Base-by-base conservation (phyloP, 2,888 invertebrate species). In the Tetheella fluctuosa region DNA sequence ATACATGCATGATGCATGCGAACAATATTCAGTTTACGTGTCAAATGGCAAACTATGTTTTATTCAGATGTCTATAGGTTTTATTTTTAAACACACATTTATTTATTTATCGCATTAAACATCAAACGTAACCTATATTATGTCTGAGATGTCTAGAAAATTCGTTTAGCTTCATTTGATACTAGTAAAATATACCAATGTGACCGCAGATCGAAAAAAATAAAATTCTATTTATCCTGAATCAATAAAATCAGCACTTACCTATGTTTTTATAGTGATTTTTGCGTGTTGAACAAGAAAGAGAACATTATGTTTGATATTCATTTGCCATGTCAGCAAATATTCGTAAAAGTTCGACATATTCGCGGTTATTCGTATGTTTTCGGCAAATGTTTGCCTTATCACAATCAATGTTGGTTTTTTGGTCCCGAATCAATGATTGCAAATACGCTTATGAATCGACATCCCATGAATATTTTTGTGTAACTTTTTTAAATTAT, bases 341-440 rank as follows among this genome's bases (percentile, higher is more conserved):
- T 10, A 48, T 48, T 20, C 20, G 17, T 10, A 1, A n/a, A 42
- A 42, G 42, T 17, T 39, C 13, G 15, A 15, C 37, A 42, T 17
- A 42, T 17, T 42, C 42, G 42, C 17, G 42, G 42, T 42, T 2
- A 39, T 17, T 17, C 42, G 17, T 17, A n/a, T 42, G 6, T 42
- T 42, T 42, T 42, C 42, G 13, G 42, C 42, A 42, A 42, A 48
- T 48, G 17, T 48, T 48, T 48, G 48, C 20, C 48, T n/a, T n/a
- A 39, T 48, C 8, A 10, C 2, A 48, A 48, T 20, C 17, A 20
- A 48, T 48, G 48, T 48, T 20, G 48, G 20, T 17, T 48, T 30
- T 17, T 48, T 48, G 20, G 48, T 20, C 48, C 48, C 20, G 48
- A 48, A 48, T 20, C 17, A 48, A 48, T 48, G 42, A 42, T 42